A percentile compares a stretch with the other conserved stretches of the same genome.
Evolutionary conservation across 2,888 invertebrate species (phyloP).

Genomic region (Chironomus tentans): DNA sequence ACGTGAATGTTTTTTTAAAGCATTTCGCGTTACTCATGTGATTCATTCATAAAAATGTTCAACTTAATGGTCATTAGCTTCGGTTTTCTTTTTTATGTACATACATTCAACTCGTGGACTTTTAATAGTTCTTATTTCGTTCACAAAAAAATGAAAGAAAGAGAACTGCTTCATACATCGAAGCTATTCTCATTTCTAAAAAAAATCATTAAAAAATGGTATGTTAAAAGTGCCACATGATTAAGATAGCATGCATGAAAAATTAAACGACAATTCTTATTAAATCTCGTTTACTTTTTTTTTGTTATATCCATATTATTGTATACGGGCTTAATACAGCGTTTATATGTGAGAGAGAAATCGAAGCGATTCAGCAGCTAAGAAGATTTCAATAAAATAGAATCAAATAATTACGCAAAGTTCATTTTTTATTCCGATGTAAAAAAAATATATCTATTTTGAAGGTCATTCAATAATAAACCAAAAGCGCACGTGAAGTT

Average conservation of each 20-base stretch:
- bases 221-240: too few relatives aligned
- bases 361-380: background rate
- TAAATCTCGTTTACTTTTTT: background rate
- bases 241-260: too few relatives aligned
- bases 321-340: background rate
- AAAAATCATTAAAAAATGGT: too few relatives aligned
- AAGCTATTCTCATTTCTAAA: too few relatives aligned
- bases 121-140: background rate
- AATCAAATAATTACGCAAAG: background rate
- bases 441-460: background rate
- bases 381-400: background rate
- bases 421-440: too few relatives aligned
- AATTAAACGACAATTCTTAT: too few relatives aligned
- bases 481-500: background rate
- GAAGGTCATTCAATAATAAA: background rate
- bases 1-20: background rate
- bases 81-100: background rate
- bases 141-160: too few relatives aligned
- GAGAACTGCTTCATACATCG: too few relatives aligned
- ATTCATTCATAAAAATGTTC: constrained; percentile 22
- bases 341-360: background rate
- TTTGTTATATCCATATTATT: background rate
- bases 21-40: background rate
- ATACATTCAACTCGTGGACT: constrained; percentile 1
- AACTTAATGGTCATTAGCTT: constrained; percentile 17